A percentile compares a stretch with the other conserved stretches of the same genome.
phyloP scores from a whole-genome alignment of 2,888 invertebrate genomes.

The Osmoderma eremita region DNA sequence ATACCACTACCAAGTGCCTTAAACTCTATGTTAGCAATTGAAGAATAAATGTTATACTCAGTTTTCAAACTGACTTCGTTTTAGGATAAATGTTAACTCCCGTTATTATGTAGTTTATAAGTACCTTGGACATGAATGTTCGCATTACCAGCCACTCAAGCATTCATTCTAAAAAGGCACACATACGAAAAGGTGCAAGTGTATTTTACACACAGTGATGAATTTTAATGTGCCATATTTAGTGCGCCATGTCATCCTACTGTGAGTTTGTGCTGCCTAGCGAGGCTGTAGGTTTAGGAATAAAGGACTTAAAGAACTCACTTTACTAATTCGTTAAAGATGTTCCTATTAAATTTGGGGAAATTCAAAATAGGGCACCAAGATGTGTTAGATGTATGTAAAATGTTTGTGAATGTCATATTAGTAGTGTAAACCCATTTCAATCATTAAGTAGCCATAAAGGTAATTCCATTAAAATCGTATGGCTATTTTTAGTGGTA shows the following conservation, averaged over 20 bases:
- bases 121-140: conserved; percentile 25
- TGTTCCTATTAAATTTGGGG: too few relatives aligned
- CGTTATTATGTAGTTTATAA: conserved; percentile 7
- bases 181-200: conserved; percentile 64
- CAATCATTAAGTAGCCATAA: too few relatives aligned
- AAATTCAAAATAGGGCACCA: too few relatives aligned
- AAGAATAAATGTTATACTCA: conserved; percentile 9
- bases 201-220: conserved; percentile 61
- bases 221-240: conserved; percentile 61
- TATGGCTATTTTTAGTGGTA: conserved; percentile 7
- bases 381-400: too few relatives aligned
- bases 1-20: conserved; percentile 37
- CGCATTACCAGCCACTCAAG: conserved; percentile 32
- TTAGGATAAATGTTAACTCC: neutral
- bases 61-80: neutral
- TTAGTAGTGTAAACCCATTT: too few relatives aligned
- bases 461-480: too few relatives aligned
- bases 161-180: conserved; percentile 57
- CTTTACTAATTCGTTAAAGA: conserved; percentile 10
- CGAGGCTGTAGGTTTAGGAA: conserved; percentile 52
- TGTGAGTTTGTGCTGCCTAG: conserved; percentile 62
- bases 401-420: too few relatives aligned
- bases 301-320: conserved; percentile 45
- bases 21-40: conserved; percentile 31
- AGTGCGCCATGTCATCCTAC: conserved; percentile 66